Base-by-base conservation (phyloP, 30 jellyfish, hydroid and myxozoan species). In the Aurelia aurita region DNA sequence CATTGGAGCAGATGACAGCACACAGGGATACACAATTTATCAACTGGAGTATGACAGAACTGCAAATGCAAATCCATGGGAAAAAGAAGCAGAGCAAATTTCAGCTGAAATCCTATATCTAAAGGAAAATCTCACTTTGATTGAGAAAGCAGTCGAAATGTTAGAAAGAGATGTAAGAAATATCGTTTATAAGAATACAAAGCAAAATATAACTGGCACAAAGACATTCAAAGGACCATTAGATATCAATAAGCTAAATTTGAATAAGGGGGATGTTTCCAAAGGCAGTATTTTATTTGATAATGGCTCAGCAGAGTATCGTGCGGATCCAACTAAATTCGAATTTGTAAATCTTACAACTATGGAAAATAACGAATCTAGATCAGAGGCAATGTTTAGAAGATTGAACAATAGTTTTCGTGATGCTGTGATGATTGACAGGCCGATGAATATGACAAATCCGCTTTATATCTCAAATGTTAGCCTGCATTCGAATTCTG, bases 1-100 rank as follows among this genome's bases (percentile, higher is more conserved):
- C 0, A 59, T 87, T 57, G 98, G 98, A 3, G 91, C 93, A 3
- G 58, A 25, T 46, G 65, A 87, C 70, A 80, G 55, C 25, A 59
- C 63, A 21, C 69, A 49, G 11, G 90, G 92, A 15, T 28, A 80
- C 64, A 73, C 57, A 35, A 39, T 92, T 25, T 92, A 72, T 59
- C 76, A 76, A 69, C 54, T 92, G 16, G 75, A 49, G 12, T 92
- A 92, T 39, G 78, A 55, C 27, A 65, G 58, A n/a, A 65, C 46
- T 21, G 72, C 31, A 14, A 61, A 51, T 16, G 93, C 75, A 21
- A 87, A 89, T 66, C 90, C 98, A 8, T 51, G 82, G 74, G 93
- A 75, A 62, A 77, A 89, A 3, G 26, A 72, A 11, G 69, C 84
- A n/a, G 63, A 71, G 51, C 86, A 26, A 25, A 78, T 87, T 8